Evolutionary conservation across 2,888 invertebrate genomes (phyloP).

Genomic region (Conchocele bisecta): DNA sequence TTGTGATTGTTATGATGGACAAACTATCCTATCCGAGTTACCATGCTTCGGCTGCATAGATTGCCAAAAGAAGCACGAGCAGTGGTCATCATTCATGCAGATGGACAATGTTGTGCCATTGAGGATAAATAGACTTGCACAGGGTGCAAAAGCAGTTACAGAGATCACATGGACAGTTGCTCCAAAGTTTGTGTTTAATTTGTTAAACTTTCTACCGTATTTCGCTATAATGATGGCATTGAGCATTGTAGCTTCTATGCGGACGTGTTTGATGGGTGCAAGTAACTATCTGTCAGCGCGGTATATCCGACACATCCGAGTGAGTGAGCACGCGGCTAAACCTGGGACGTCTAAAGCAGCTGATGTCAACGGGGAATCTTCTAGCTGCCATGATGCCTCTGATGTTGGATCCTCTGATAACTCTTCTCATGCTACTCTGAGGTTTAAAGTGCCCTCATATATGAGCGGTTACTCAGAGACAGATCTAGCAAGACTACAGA

Average conservation of each 20-base stretch:
- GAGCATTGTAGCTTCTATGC: not conserved
- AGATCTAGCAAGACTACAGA: conserved; percentile 2
- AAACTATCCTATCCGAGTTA: conserved; percentile 21
- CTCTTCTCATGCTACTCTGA: too few species aligned
- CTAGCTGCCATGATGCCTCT: not conserved
- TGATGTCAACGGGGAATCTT: not conserved
- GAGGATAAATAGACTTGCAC: not conserved
- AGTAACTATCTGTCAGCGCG: too few species aligned
- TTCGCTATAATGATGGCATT: too few species aligned
- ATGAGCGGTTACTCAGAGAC: not conserved
- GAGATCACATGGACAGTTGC: not conserved
- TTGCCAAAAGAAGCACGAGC: conserved; percentile 31
- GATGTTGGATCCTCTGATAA: not conserved
- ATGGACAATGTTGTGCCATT: conserved; percentile 26
- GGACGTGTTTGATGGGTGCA: not conserved
- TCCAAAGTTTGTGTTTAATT: too few species aligned
- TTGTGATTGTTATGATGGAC: conserved; percentile 39
- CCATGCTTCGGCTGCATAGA: conserved; percentile 37
- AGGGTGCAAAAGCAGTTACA: not conserved
- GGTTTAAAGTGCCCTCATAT: not conserved
- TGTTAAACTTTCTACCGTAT: too few species aligned
- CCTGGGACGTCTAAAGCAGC: not conserved
- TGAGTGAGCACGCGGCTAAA: not conserved
- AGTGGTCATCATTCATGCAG: conserved; percentile 36
- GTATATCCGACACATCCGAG: not conserved